Base-by-base conservation (phyloP, 2,888 invertebrate genomes). In the Caenorhabditis imperialis region DNA sequence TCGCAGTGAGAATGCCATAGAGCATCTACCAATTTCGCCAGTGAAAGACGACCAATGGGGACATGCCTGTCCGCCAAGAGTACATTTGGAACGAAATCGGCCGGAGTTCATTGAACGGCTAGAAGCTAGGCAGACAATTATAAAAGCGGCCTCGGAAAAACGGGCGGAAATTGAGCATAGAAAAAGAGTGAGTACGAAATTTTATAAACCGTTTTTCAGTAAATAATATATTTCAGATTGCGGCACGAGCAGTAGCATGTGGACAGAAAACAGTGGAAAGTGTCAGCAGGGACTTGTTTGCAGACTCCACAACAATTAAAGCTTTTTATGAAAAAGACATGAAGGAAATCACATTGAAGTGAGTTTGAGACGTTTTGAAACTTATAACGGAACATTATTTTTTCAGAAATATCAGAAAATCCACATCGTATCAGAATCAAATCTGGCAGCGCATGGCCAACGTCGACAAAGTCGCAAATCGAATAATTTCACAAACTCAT, bases 81-180 rank as follows among this genome's bases (percentile, higher is more conserved):
- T 62, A 14, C 53, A 73, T 22, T 14, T 73, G n/a, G 73, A 73
- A 33, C 33, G 53, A 22, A 73, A 73, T 42, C 65, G 73, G 2
- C 73, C 73, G 8, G 65, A 73, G 8, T 73, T 73, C 48, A 73
- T 73, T 6, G 37, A 60, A 42, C 53, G 73, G 3, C 51, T 73
- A 1, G 60, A 73, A 48, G 65, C 73, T 5, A 35, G 73, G 45
- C 73, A 73, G 23, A 53, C 48, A 22, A 73, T 73, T 14, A 65
- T 73, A 0, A n/a, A 38, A 38, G 65, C 73, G 3, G 73, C 73
- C 0, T 54, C 73, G 10, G 45, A 60, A 23, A 53, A 58, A 30
- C 16, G 73, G 44, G 42, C 60, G 14, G 54, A 73, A 50, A 73
- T 73, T 7, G 73, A 65, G 35, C 65, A 65, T 14, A 16, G 54